Evolutionary conservation across 2,113 vertebrate species (phyloP).

Genomic region (Callocephalon fimbriatum): DNA sequence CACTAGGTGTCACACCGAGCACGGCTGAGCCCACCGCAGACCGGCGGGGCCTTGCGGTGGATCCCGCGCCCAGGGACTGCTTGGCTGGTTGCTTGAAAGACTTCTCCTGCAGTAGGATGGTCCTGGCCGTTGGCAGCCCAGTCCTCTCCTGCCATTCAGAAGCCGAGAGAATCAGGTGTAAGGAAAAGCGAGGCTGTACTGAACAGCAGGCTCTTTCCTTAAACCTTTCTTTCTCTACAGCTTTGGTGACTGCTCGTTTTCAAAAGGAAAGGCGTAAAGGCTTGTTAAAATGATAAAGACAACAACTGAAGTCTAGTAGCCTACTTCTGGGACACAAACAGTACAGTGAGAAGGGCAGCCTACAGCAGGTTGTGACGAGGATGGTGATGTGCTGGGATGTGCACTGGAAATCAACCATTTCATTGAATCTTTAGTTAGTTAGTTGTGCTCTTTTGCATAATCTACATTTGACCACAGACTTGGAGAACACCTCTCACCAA

Average conservation of each 20-base stretch:
- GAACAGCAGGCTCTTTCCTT: neutral
- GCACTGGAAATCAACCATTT: neutral
- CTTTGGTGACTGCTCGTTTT: neutral
- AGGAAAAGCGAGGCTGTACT: neutral
- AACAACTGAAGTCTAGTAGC: neutral
- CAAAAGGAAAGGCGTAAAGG: neutral
- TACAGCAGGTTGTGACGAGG: rapidly evolving
- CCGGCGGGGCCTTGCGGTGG: too few relatives aligned
- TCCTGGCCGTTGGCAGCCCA: neutral
- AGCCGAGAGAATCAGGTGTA: neutral
- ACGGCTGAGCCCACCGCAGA: neutral
- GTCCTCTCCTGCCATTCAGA: neutral
- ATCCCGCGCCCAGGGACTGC: neutral
- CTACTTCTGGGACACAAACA: neutral
- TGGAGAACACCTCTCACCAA: neutral
- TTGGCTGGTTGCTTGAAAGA: rapidly evolving
- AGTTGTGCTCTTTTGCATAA: neutral
- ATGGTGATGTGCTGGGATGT: neutral
- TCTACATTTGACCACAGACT: neutral
- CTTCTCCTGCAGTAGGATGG: neutral
- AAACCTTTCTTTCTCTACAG: neutral
- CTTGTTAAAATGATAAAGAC: neutral
- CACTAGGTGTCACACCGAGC: conserved; percentile 9
- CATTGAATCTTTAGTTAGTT: neutral
- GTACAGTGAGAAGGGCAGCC: neutral